Conservation (phyloP, 2,113 vertebrate species). For the Fulmarus glacialis region DNA sequence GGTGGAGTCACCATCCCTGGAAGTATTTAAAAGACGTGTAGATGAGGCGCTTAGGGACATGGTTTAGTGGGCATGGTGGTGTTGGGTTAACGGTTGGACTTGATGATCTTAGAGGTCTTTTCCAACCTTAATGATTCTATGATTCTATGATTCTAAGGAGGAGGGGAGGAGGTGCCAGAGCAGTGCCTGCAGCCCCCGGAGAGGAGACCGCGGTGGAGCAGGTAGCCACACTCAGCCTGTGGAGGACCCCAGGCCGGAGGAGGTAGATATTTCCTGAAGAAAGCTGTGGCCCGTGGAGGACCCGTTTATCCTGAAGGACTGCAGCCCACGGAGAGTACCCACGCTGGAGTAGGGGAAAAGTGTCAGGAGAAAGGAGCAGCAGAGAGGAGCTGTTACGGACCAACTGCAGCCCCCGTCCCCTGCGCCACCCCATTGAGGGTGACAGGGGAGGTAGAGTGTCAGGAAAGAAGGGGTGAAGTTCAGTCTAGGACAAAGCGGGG, state of each 20-base stretch:
- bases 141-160: no score
- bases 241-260: background rate
- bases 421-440: accelerated
- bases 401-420: background rate
- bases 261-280: background rate
- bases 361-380: background rate
- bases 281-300: background rate
- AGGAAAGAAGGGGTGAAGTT: background rate
- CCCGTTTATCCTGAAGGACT: background rate
- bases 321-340: background rate
- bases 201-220: accelerated
- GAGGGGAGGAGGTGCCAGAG: accelerated
- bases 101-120: no score
- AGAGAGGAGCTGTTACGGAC: background rate
- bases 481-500: background rate
- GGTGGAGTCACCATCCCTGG: no score
- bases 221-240: no score
- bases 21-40: no score
- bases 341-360: background rate
- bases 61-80: no score
- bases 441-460: background rate
- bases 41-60: no score
- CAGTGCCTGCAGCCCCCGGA: background rate
- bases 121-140: no score
- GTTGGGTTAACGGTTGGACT: no score